A percentile compares a stretch with the other conserved stretches of the same genome.
phyloP scores from a whole-genome alignment of 1,140 invertebrate genomes.

The Drosophila asahinai region DNA sequence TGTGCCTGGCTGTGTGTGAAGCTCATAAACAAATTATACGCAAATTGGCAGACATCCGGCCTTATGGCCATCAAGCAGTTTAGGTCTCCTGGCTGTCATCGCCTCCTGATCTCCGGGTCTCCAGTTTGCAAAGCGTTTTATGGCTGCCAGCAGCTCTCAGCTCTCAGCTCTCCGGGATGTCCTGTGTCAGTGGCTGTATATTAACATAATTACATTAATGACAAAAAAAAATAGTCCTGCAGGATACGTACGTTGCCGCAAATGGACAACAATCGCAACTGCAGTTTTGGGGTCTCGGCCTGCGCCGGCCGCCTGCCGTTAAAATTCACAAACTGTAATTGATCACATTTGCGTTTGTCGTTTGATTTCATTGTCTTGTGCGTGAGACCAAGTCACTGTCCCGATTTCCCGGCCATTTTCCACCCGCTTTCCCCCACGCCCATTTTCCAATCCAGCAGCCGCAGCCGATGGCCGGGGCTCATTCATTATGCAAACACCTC shows the following conservation, averaged over 20 bases:
- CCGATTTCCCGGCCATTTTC: slow-evolving; percentile 1
- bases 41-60: slow-evolving; percentile 74
- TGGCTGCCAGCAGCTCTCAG: no score
- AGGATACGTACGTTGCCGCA: slow-evolving; percentile 23
- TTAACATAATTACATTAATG: slow-evolving; percentile 82
- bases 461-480: slow-evolving; percentile 59
- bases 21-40: slow-evolving; percentile 81
- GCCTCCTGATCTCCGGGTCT: slow-evolving; percentile 19
- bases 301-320: slow-evolving; percentile 30
- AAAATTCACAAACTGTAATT: slow-evolving; percentile 79
- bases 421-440: slow-evolving; percentile 11
- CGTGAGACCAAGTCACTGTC: slow-evolving; percentile 29
- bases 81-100: slow-evolving; percentile 23
- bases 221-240: slow-evolving; percentile 17
- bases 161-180: neutral
- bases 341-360: slow-evolving; percentile 77
- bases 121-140: slow-evolving; percentile 6
- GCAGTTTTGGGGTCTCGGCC: slow-evolving; percentile 7
- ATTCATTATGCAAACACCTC: slow-evolving; percentile 83
- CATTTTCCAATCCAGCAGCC: slow-evolving; percentile 55
- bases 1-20: slow-evolving; percentile 48
- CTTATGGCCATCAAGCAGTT: slow-evolving; percentile 34
- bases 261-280: slow-evolving; percentile 65
- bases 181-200: slow-evolving; percentile 22
- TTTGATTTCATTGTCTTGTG: slow-evolving; percentile 80